Base-by-base conservation (phyloP, 1,140 invertebrate genomes). In the Lethrus apterus region DNA sequence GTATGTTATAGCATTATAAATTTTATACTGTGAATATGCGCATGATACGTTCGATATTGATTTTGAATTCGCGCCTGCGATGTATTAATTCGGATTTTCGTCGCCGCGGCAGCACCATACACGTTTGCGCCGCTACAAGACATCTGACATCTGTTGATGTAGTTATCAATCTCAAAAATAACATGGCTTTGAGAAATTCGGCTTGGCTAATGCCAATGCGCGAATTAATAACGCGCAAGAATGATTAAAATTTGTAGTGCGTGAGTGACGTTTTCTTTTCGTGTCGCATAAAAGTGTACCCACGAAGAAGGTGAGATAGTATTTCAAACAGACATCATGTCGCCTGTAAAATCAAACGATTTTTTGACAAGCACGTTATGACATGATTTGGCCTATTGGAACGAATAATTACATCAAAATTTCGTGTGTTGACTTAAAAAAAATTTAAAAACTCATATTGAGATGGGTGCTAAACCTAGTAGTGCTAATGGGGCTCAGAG, bases 401-500 rank as follows among this genome's bases (percentile, higher is more conserved):
- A 8, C 7, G 7, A 29, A 7, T 7, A 29, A 8, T 29, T 8
- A n/a, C 24, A 29, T 4, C 18, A 46, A 15, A 26, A 41, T 55
- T n/a, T n/a, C n/a, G n/a, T n/a, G n/a, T n/a, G n/a, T n/a, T n/a
- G n/a, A n/a, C n/a, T n/a, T n/a, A n/a, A n/a, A n/a, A n/a, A n/a
- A n/a, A n/a, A n/a, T n/a, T n/a, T n/a, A n/a, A n/a, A n/a, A n/a
- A n/a, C n/a, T n/a, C n/a, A 3, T 35, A 19, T 9, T 9, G 18
- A 45, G 48, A 89, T 89, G 86, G 86, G 85, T 73, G 84, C 83
- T 67, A 87, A 87, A 71, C 76, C 84, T 62, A 88, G 85, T 66
- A 86, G 84, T 44, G 82, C 82, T 54, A 80, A 77, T 58, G 80
- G 79, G 51, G 76, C 77, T 50, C 74, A 79, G 72, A 85, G 79